Evolutionary conservation across 1,140 invertebrate species (phyloP).

Genomic region (Drosophila leontia): DNA sequence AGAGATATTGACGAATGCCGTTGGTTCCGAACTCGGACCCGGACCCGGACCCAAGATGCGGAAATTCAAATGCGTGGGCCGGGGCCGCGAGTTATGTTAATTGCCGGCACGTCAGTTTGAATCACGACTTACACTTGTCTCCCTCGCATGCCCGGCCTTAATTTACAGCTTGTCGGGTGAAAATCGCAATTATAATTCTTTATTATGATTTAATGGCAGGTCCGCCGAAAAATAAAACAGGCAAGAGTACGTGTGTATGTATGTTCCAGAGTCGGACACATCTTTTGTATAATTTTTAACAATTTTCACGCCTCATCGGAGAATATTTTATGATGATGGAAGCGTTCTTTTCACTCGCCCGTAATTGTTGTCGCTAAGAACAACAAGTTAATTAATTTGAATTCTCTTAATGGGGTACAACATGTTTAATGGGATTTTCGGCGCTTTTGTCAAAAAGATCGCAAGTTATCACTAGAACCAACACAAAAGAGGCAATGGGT

Average conservation of each 20-base stretch:
- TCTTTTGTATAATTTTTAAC: constrained; percentile 73
- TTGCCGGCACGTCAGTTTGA: constrained; percentile 77
- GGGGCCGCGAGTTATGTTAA: constrained; percentile 72
- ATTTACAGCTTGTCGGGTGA: constrained; percentile 75
- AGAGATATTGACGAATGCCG: constrained; percentile 71
- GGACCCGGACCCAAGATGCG: constrained; percentile 56
- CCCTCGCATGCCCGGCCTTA: constrained; percentile 60
- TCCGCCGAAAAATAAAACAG: constrained; percentile 26
- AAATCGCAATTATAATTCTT: constrained; percentile 81
- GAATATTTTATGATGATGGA: constrained; percentile 81
- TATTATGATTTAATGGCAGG: constrained; percentile 78
- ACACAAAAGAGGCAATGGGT: not conserved
- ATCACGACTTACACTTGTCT: constrained; percentile 83
- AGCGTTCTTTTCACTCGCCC: constrained; percentile 78
- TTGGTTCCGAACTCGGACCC: constrained; percentile 19
- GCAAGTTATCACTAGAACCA: constrained; percentile 6
- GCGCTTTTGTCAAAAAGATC: constrained; percentile 66
- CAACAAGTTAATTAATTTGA: constrained; percentile 83
- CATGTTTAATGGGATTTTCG: constrained; percentile 77
- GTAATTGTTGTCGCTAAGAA: constrained; percentile 79
- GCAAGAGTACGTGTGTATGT: constrained; percentile 4
- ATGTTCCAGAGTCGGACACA: constrained; percentile 14
- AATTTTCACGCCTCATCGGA: constrained; percentile 79
- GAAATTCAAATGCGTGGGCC: constrained; percentile 71
- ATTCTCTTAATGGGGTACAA: constrained; percentile 78